A percentile compares a stretch with the other conserved stretches of the same genome.
phyloP scores from a whole-genome alignment of 2,113 vertebrate species.

The Suricata suricatta region DNA sequence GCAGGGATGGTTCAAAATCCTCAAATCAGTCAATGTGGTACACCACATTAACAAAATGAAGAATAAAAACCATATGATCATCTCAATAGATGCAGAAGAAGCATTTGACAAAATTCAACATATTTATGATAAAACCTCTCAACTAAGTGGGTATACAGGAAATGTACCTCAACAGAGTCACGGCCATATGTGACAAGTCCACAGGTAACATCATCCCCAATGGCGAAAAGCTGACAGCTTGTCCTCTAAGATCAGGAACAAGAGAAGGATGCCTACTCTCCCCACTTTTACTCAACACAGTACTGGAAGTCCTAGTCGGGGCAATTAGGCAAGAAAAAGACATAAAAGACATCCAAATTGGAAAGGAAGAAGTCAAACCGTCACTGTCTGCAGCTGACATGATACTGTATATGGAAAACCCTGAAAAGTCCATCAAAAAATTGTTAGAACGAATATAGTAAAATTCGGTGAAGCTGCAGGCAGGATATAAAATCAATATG shows the following conservation, averaged over 20 bases:
- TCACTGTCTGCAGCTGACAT: not conserved
- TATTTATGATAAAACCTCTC: not conserved
- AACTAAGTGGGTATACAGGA: not conserved
- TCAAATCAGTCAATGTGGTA: not conserved
- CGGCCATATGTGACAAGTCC: not conserved
- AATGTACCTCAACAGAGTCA: not conserved
- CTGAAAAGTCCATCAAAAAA: not conserved
- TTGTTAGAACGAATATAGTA: not conserved
- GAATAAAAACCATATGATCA: not conserved
- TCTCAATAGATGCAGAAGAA: not conserved
- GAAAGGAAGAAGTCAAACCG: not conserved
- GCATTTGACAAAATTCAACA: not conserved
- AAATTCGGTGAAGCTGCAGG: not conserved
- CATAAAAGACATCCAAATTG: not conserved
- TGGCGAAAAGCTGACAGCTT: not conserved
- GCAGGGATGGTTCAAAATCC: not conserved
- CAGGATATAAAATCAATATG: not conserved
- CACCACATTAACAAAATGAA: not conserved
- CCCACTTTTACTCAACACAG: not conserved
- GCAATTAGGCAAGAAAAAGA: not conserved
- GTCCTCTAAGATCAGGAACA: not conserved
- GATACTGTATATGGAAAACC: not conserved
- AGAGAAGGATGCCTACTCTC: not conserved
- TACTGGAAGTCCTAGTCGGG: not conserved
- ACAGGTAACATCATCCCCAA: not conserved